Base-by-base conservation (phyloP, 2,888 invertebrate species). In the Pristionchus japonicus region DNA sequence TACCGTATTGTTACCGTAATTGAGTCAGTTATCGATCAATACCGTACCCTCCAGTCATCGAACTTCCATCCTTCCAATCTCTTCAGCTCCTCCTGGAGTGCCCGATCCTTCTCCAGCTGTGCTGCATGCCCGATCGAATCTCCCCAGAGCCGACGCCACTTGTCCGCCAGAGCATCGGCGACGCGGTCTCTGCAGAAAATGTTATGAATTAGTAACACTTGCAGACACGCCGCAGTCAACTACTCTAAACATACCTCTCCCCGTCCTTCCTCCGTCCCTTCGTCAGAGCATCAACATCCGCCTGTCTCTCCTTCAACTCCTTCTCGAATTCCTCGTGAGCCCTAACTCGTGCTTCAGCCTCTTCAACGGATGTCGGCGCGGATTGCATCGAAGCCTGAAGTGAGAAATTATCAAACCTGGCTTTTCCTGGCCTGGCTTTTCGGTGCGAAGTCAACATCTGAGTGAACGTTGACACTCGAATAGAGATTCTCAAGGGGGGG, bases 1-100 rank as follows among this genome's bases (percentile, higher is more conserved):
- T 57, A 57, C 57, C n/a, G 57, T 57, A 57, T n/a, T 37, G 3
- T 27, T 57, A 20, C n/a, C n/a, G n/a, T n/a, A n/a, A n/a, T n/a
- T n/a, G n/a, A 31, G 57, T 64, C 61, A 61, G 61, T 85, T 27
- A n/a, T 47, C 43, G 37, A 40, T 85, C 43, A 13, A 34, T 85
- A 82, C 82, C 92, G 82, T 74, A 91, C 92, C 85, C 91, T 93
- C 99, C 99, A 99, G 94, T 99, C 98, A 95, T 99, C 99, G 97
- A 99, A 99, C 94, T 98, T 98, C 96, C 99, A 99, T 96, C 98
- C 97, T 95, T 98, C 97, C 90, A 99, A 97, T 92, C 98, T 96
- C 95, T 98, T 98, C 94, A 99, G 96, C 94, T 95, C 94, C 74
- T 93, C 92, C 88, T 93, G 86, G 43, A 93, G 88, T 6, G 89